A percentile compares a stretch with the other conserved stretches of the same genome.
Conservation (phyloP, 2,888 invertebrate genomes). For the Melanchra persicariae region DNA sequence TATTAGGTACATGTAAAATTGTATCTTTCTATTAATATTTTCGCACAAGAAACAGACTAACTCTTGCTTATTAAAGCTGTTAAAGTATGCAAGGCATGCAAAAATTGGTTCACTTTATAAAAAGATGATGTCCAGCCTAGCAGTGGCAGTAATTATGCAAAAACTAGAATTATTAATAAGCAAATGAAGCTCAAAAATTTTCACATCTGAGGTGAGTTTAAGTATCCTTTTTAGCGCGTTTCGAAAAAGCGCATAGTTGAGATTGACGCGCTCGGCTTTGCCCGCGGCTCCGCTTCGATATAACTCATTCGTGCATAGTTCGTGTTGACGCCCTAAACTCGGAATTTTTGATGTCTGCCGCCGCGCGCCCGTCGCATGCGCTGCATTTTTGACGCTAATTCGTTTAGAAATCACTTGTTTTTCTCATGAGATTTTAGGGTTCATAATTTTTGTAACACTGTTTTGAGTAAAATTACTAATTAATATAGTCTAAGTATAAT, state of each 20-base stretch:
- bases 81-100: conserved; percentile 5
- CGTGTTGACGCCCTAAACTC: conserved; percentile 73
- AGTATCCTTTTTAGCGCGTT: conserved; percentile 40
- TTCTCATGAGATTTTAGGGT: conserved; percentile 40
- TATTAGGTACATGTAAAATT: conserved; percentile 1
- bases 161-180: conserved; percentile 10
- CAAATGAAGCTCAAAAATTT: conserved; percentile 10
- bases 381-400: conserved; percentile 79
- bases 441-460: conserved; percentile 7
- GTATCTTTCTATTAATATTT: background rate
- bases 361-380: conserved; percentile 70
- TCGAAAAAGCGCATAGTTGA: conserved; percentile 62
- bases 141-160: conserved; percentile 4
- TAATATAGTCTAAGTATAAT: background rate
- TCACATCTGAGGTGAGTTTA: conserved; percentile 38
- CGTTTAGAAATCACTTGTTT: conserved; percentile 75
- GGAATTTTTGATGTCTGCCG: conserved; percentile 76
- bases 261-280: conserved; percentile 44
- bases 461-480: background rate
- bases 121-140: background rate
- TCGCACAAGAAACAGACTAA: background rate
- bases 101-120: conserved; percentile 6
- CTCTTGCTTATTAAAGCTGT: conserved; percentile 7
- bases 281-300: conserved; percentile 39
- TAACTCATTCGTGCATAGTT: conserved; percentile 81